Base-by-base conservation (phyloP, 2,113 vertebrate genomes). In the Megalops atlanticus region DNA sequence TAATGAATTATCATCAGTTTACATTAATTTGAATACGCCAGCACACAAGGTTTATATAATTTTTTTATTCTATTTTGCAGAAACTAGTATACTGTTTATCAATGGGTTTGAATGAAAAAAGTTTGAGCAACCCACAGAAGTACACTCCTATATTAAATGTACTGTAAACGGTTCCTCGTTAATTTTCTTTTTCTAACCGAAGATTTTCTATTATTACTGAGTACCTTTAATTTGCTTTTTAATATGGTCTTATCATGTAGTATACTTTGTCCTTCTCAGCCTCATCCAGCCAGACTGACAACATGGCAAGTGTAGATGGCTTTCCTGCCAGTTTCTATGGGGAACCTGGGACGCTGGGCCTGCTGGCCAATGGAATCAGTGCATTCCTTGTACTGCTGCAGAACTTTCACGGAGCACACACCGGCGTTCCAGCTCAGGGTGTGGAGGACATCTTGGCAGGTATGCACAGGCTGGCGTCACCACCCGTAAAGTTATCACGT, bases 301-400 rank as follows among this genome's bases (percentile, higher is more conserved):
- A 36, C 41, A 96, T 96, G 95, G 89, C 83, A n/a, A 86, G 88
- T 49, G 0, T 82, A 1, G 87, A 83, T 11, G 96, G 94, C 0
- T 97, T 97, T n/a, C 94, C 96, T 0, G 96, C 96, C 1, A 94
- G 96, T 85, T 96, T 97, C 81, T 97, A 97, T 87, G 94, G 95
- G 0, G 96, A 97, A 72, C 96, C 96, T 0, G 95, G 94, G 0
- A 95, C 96, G 73, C 89, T 97, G 80, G 96, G 96, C 18, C 93
- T 97, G 83, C 85, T 97, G 0, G 91, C 95, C 0, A 97, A 97
- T 4, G 96, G 96, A 74, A 94, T 96, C 85, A 97, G 96, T 31
- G 96, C 96, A 35, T 96, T 97, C 88, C 92, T 97, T 0, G 94
- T 97, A 11, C 92, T 96, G 83, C 92, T 97, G 80, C 96, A 95